Conservation (phyloP, 2,888 invertebrate species). For the Drosophila monieri region DNA sequence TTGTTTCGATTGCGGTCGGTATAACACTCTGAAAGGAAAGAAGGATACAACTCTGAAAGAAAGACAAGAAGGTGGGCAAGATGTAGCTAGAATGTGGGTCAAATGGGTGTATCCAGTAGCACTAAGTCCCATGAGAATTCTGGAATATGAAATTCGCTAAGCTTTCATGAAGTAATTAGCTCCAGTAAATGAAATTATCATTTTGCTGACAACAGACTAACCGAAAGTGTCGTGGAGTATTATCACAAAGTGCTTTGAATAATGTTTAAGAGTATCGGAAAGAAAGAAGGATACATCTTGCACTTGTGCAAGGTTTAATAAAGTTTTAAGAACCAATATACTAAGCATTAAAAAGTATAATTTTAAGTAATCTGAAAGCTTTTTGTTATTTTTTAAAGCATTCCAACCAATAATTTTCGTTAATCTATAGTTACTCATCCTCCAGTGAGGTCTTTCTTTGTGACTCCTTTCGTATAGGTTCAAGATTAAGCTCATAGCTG, state of each 20-base stretch:
- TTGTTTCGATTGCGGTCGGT: slow-evolving; percentile 4
- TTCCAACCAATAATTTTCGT: too few relatives aligned
- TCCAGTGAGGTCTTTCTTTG: too few relatives aligned
- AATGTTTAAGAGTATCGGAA: slow-evolving; percentile 22
- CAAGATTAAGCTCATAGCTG: not conserved
- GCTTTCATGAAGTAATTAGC: slow-evolving; percentile 43
- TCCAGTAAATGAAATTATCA: slow-evolving; percentile 33
- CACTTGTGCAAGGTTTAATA: not conserved
- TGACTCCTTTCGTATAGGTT: not conserved
- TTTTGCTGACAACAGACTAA: not conserved
- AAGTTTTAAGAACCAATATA: not conserved
- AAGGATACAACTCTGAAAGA: not conserved
- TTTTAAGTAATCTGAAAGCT: too few relatives aligned
- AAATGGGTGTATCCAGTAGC: slow-evolving; percentile 2
- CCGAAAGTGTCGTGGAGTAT: slow-evolving; percentile 4
- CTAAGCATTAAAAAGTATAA: too few relatives aligned
- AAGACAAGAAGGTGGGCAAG: not conserved
- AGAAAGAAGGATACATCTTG: not conserved
- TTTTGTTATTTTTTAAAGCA: too few relatives aligned
- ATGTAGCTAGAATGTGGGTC: slow-evolving; percentile 3
- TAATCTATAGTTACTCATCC: too few relatives aligned
- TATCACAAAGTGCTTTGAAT: slow-evolving; percentile 27
- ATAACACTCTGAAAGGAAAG: not conserved
- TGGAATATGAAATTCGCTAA: slow-evolving; percentile 14
- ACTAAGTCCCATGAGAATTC: not conserved